Evolutionary conservation across 2,888 invertebrate species (phyloP), one percentile per base, ranked within the genome.

Genomic region (Pinctada fucata): DNA sequence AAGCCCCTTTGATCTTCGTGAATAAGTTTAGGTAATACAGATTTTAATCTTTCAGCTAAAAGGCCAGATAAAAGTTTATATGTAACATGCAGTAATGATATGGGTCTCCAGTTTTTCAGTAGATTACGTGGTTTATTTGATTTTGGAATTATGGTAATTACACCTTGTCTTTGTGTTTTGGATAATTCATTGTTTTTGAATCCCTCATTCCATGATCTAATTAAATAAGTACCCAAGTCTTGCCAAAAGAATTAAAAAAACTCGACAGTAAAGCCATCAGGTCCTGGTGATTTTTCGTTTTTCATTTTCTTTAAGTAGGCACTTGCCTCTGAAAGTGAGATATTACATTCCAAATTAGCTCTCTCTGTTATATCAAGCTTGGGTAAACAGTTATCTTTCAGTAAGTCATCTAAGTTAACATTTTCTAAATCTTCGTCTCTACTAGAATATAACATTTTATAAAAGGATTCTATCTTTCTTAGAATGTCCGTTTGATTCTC

Each of bases 191-290:
- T 49, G n/a, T 31, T 8, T 69, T 52, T 6, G 45, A 69, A 31
- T 8, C 51, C 69, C 16, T 52, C 8, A n/a, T 74, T 64, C 16
- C 52, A 49, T 10, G 63, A 58, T 31, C 63, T 51, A 16, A 72
- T 10, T 6, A 72, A 51, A 51, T 45, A 72, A 50, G 45, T 47
- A 8, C 63, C 58, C 13, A 52, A 72, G 2, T 72, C 63, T 52
- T 63, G 6, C 52, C n/a, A 52, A 51, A 72, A 72, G 10, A 58
- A n/a, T 72, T 72, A n/a, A 52, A 31, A 72, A 72, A 72, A 72
- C 51, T 72, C 72, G 8, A 63, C 72, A 51, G 13, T 63, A 31
- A 52, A 63, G 2, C 72, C 72, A 31, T 58, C 58, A 16, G 58
- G 31, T 8, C 72, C 72, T 10, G 72, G 72, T 8, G 49, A 50